These are phyloP conservation scores for Tragelaphus oryx DNA, from an alignment of 2,797 vertebrate species.

Conservation along the genomic window DNA sequence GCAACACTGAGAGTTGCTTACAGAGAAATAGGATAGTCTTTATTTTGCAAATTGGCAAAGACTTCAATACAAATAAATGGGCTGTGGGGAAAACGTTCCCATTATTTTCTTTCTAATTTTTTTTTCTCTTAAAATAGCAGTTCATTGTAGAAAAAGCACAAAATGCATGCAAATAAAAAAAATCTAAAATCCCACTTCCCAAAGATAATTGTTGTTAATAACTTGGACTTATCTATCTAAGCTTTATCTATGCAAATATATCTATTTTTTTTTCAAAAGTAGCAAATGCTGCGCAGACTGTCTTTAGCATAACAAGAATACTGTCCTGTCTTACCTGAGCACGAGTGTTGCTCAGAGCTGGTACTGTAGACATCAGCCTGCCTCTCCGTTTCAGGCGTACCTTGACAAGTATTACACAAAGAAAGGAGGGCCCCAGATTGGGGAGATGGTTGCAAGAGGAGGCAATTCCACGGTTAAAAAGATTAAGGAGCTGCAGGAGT, in stretches of 20 bases:
- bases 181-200: neutral
- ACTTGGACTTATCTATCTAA: neutral
- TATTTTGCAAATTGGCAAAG: neutral
- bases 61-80: neutral
- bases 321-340: neutral
- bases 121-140: neutral
- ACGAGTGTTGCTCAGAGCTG: neutral
- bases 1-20: neutral
- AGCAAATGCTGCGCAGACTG: neutral
- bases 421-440: constrained; percentile 48
- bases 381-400: constrained; percentile 58
- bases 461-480: constrained; percentile 64
- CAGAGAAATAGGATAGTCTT: neutral
- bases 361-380: neutral
- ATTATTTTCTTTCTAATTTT: neutral
- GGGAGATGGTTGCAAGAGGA: constrained; percentile 48
- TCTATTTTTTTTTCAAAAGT: neutral
- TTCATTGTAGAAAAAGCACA: neutral
- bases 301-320: neutral
- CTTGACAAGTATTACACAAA: constrained; percentile 64
- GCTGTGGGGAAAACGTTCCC: neutral
- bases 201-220: neutral
- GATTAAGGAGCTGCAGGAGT: constrained; percentile 86
- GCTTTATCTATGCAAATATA: neutral
- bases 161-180: neutral